Percentiles rank a stretch among this genome's conserved stretches.
phyloP scores from a whole-genome alignment of 2,888 invertebrate species.

The Agrotis ipsilon region DNA sequence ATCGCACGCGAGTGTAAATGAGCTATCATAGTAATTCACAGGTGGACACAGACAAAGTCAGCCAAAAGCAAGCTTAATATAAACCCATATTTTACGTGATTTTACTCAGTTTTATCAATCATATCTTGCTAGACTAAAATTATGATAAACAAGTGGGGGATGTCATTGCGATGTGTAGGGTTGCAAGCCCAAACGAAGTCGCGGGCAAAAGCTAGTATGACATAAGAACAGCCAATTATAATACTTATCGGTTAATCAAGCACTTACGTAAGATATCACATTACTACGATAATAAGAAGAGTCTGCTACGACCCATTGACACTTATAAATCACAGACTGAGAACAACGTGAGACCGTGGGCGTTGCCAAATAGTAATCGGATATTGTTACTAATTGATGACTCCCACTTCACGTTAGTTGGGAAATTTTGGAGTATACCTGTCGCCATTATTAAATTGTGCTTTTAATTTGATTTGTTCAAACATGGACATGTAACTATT shows the following conservation, averaged over 20 bases:
- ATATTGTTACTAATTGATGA: constrained; percentile 55
- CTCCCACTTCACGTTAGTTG: constrained; percentile 40
- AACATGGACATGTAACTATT: neutral
- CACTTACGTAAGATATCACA: constrained; percentile 8
- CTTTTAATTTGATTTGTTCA: constrained; percentile 8
- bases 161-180: too few species aligned
- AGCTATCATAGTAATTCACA: too few species aligned
- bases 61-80: too few species aligned
- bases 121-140: too few species aligned
- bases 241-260: neutral
- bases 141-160: too few species aligned
- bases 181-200: too few species aligned
- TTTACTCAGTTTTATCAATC: too few species aligned
- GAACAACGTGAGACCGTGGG: constrained; percentile 39
- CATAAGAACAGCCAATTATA: neutral
- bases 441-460: constrained; percentile 4
- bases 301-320: constrained; percentile 31
- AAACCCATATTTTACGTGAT: too few species aligned
- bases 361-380: constrained; percentile 44
- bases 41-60: too few species aligned
- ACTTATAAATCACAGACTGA: constrained; percentile 33
- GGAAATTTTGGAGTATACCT: constrained; percentile 4
- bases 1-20: too few species aligned
- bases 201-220: too few species aligned
- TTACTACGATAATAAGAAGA: constrained; percentile 21